A percentile compares a stretch with the other conserved stretches of the same genome.
Evolutionary conservation across 2,888 invertebrate genomes (phyloP).

Genomic region (Dynastes hyllus): DNA sequence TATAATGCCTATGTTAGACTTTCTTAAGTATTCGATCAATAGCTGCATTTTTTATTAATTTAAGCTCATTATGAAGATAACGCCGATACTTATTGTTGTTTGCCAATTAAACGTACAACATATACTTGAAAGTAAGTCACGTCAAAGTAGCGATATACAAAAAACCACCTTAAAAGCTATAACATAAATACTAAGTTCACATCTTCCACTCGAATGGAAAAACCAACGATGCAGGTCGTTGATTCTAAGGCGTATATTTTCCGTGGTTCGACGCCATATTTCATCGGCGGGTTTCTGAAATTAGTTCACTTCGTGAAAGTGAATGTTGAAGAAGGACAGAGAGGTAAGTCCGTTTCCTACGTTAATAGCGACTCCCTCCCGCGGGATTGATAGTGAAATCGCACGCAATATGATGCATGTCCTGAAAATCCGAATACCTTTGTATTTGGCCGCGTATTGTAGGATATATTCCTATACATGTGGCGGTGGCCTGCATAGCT

Average conservation of each 20-base stretch:
- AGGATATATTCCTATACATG: background rate
- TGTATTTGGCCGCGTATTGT: background rate
- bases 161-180: too few relatives aligned
- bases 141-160: too few relatives aligned
- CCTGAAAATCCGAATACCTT: conserved; percentile 4
- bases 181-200: too few relatives aligned
- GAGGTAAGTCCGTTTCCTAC: conserved; percentile 58
- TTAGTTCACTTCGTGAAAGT: conserved; percentile 60
- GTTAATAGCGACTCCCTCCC: conserved; percentile 62
- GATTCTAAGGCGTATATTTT: conserved; percentile 39
- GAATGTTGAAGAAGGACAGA: conserved; percentile 58
- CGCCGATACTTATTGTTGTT: too few relatives aligned
- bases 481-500: background rate
- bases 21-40: too few relatives aligned
- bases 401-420: conserved; percentile 63
- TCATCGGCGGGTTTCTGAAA: conserved; percentile 56
- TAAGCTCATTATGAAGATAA: too few relatives aligned
- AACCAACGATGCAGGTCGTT: background rate
- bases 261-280: conserved; percentile 50
- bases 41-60: too few relatives aligned
- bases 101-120: too few relatives aligned
- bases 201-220: background rate
- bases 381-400: conserved; percentile 62
- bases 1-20: too few relatives aligned
- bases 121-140: too few relatives aligned